Base-by-base conservation (phyloP, 2,113 vertebrate species). In the Poicephalus gulielmi region DNA sequence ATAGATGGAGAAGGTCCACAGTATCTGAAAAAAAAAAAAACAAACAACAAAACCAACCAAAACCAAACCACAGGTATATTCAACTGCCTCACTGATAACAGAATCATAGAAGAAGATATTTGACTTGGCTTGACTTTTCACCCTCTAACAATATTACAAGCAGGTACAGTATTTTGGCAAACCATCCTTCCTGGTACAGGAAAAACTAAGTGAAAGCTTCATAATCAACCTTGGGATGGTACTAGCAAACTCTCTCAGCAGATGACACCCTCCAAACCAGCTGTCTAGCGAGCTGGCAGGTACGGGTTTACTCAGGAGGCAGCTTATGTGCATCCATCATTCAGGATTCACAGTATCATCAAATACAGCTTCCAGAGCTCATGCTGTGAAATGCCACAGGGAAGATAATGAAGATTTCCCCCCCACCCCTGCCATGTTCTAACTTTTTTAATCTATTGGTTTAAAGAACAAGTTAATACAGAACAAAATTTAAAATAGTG, bases 1-100 rank as follows among this genome's bases (percentile, higher is more conserved):
- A 94, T 99, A 99, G 97, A 99, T 99, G 88, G 99, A 99, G 97
- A 99, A 99, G 17, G 99, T 99, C 99, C 99, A 99, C 75, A 99
- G 96, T 95, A 99, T 99, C 99, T 99, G 92, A 27, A 92, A 94
- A 52, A 24, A 52, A 68, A n/a, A 50, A 13, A 39, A 39, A 39
- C 37, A 39, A 39, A 39, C 37, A 39, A 39, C 37, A 39, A 39
- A 39, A 39, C 37, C 37, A 39, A 39, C 47, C 43, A 44, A 52
- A 15, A 23, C 5, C 4, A 59, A 59, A n/a, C 8, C 67, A 49
- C 8, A 71, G 18, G 6, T 49, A 7, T 8, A 15, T 41, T 68
- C 47, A 80, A 9, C 27, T 31, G n/a, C 11, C 50, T 35, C 25
- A 76, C 12, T 46, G 52, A 5, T 22, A 39, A 64, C 11, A 75